A percentile compares a stretch with the other conserved stretches of the same genome.
These are phyloP conservation scores for Pelobates cultripes DNA, from an alignment of 2,797 vertebrate genomes.

Conservation along the genomic window DNA sequence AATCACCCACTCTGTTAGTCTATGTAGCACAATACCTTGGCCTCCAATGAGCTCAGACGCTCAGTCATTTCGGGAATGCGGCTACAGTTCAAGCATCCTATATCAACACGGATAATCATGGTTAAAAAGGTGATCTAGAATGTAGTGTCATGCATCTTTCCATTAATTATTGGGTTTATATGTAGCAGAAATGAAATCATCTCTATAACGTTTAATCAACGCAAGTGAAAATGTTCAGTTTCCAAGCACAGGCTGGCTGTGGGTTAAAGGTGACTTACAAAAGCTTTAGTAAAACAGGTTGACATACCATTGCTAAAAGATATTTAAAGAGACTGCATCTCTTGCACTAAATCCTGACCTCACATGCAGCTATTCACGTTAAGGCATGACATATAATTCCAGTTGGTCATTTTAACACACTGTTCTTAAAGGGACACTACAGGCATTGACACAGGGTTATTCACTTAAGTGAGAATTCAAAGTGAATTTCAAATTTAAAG, in stretches of 20 bases:
- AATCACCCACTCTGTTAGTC: neutral
- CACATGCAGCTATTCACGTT: neutral
- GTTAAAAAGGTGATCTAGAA: neutral
- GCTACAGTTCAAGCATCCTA: constrained; percentile 93
- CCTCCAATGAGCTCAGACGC: constrained; percentile 81
- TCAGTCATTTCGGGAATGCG: constrained; percentile 78
- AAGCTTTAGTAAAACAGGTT: neutral
- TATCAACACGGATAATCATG: neutral
- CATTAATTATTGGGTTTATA: neutral
- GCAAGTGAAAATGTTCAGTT: neutral
- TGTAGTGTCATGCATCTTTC: neutral
- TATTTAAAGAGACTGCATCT: neutral
- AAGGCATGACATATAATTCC: neutral
- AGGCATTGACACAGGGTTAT: no score
- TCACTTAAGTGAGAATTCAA: no score
- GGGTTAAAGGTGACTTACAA: neutral
- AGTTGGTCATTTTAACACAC: neutral
- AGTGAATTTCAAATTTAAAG: no score
- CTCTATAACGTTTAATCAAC: neutral
- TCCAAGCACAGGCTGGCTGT: neutral
- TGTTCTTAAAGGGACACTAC: neutral
- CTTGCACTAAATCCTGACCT: neutral
- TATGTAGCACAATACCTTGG: constrained; percentile 73
- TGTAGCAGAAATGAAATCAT: neutral
- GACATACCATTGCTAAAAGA: neutral